Evolutionary conservation across 2,888 invertebrate genomes (phyloP).

Genomic region (Cosmia trapezina): DNA sequence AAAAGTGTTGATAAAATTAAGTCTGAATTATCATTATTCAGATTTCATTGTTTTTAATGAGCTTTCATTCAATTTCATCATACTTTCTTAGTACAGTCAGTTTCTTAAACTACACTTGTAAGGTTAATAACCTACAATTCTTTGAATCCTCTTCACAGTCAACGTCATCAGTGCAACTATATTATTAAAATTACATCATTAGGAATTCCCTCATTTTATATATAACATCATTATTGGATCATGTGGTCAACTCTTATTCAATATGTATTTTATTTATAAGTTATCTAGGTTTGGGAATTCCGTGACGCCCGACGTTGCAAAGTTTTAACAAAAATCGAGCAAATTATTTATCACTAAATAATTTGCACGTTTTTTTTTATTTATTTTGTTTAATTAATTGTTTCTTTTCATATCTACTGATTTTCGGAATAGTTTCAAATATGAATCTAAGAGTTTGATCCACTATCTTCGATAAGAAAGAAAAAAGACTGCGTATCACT

Average conservation of each 20-base stretch:
- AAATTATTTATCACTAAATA: too few relatives aligned
- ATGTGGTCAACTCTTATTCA: slow-evolving; percentile 33
- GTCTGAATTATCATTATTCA: neutral
- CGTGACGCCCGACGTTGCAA: slow-evolving; percentile 6
- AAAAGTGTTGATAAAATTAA: neutral
- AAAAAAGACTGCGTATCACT: neutral
- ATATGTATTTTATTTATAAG: slow-evolving; percentile 17
- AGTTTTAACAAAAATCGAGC: too few relatives aligned
- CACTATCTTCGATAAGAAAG: neutral
- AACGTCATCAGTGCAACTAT: slow-evolving; percentile 18
- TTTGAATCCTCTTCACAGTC: neutral
- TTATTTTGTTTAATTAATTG: neutral
- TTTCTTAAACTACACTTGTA: neutral
- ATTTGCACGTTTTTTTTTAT: neutral
- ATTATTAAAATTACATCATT: slow-evolving; percentile 43
- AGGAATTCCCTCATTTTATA: slow-evolving; percentile 49
- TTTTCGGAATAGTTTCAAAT: neutral
- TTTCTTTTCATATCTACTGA: neutral
- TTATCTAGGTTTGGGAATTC: slow-evolving; percentile 35
- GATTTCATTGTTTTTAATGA: neutral
- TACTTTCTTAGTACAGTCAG: neutral
- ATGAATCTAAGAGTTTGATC: neutral
- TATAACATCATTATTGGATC: slow-evolving; percentile 12
- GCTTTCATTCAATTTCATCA: neutral
- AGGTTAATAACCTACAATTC: neutral